phyloP scores from a whole-genome alignment of 2,888 invertebrate species.

The Drosophila ezoana region DNA sequence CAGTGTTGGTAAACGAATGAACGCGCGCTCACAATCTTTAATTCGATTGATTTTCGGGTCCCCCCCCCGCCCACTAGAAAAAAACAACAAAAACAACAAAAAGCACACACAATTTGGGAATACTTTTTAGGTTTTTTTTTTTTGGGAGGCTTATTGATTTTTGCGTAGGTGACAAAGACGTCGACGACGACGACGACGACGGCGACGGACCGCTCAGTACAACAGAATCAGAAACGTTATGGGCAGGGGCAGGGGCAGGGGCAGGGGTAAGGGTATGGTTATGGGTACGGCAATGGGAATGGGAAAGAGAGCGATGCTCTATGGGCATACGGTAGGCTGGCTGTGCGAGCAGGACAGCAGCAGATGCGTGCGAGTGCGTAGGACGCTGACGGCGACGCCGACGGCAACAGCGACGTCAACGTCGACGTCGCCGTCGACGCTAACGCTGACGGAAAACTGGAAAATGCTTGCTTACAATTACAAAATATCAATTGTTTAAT shows the following conservation, averaged over 20 bases:
- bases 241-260: not conserved
- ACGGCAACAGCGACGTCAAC: constrained; percentile 22
- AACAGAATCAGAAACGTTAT: constrained; percentile 10
- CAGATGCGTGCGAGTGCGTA: constrained; percentile 54
- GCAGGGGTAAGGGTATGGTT: not conserved
- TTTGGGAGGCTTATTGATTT: constrained; percentile 41
- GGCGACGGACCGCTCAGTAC: constrained; percentile 1
- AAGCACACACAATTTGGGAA: not conserved
- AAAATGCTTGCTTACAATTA: constrained; percentile 49
- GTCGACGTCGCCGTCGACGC: constrained; percentile 24
- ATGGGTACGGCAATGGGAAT: constrained; percentile 7
- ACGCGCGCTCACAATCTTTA: constrained; percentile 26
- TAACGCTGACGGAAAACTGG: constrained; percentile 27
- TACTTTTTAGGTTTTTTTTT: constrained; percentile 8
- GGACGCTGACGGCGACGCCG: constrained; percentile 33
- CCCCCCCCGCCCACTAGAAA: too few species aligned
- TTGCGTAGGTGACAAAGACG: constrained; percentile 63
- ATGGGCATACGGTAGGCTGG: not conserved
- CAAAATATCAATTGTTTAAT: constrained; percentile 18
- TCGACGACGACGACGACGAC: not conserved
- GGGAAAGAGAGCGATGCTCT: constrained; percentile 30
- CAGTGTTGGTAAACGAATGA: constrained; percentile 45
- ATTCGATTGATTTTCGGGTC: constrained; percentile 48
- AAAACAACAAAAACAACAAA: not conserved
- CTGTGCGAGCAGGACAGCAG: constrained; percentile 56